Conservation (phyloP, 2,113 vertebrate genomes). For the Ciconia boyciana region DNA sequence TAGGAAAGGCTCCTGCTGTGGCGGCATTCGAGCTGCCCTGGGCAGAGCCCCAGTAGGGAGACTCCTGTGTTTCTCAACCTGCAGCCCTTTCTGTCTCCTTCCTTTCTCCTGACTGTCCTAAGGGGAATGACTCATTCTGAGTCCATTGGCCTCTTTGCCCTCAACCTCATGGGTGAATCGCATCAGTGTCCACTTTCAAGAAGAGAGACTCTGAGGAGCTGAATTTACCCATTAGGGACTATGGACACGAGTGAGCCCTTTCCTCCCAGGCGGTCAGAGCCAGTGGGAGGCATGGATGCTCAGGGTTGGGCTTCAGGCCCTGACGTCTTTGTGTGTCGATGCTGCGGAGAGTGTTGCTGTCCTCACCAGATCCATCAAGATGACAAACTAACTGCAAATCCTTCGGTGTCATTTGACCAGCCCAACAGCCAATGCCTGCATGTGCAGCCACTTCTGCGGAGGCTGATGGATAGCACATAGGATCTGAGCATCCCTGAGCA, state of each 20-base stretch:
- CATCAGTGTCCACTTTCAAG: neutral
- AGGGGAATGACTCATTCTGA: neutral
- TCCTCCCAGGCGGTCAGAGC: neutral
- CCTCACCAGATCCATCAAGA: neutral
- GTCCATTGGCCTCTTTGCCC: neutral
- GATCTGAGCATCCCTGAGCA: neutral
- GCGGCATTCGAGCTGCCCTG: neutral
- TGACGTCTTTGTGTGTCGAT: neutral
- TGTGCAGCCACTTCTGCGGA: fast-evolving
- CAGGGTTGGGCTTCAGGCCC: neutral
- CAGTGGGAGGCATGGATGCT: fast-evolving
- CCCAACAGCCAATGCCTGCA: neutral
- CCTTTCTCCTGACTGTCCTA: neutral
- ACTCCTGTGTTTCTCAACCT: neutral
- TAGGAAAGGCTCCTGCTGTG: neutral
- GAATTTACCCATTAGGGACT: neutral
- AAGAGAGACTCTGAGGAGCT: neutral
- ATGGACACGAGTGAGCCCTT: fast-evolving
- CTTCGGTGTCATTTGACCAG: fast-evolving
- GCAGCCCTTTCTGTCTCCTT: neutral
- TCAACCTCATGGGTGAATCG: neutral
- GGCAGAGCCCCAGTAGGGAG: neutral
- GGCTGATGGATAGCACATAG: fast-evolving
- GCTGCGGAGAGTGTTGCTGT: neutral
- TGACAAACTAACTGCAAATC: neutral